These are phyloP conservation scores for Chrysolina americana DNA, from an alignment of 2,888 invertebrate species.

Conservation along the genomic window DNA sequence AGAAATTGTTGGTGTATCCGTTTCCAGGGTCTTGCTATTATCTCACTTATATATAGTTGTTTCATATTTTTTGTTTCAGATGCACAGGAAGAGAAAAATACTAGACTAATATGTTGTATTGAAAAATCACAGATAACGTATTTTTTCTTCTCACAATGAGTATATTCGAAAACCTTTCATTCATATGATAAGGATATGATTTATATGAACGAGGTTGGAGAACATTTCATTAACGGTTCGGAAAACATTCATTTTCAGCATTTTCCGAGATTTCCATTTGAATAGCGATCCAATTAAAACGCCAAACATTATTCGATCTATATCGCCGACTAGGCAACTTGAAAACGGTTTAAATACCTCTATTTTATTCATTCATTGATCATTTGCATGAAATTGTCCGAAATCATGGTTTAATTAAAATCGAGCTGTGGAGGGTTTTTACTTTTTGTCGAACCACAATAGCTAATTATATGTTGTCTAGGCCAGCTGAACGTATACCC, in stretches of 20 bases:
- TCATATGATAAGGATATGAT: no score
- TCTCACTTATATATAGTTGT: no score
- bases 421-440: not conserved
- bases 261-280: slow-evolving; percentile 20
- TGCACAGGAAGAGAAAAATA: no score
- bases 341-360: slow-evolving; percentile 8
- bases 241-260: slow-evolving; percentile 9
- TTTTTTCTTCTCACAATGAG: no score
- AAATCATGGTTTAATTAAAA: slow-evolving; percentile 13
- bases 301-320: slow-evolving; percentile 13
- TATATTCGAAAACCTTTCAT: no score
- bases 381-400: slow-evolving; percentile 16
- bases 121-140: no score
- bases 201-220: not conserved
- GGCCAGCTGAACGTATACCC: not conserved
- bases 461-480: not conserved
- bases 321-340: slow-evolving; percentile 11
- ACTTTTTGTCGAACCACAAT: not conserved
- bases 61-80: no score
- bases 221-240: not conserved
- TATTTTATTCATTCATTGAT: slow-evolving; percentile 17
- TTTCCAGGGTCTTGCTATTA: no score
- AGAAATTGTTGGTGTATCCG: no score
- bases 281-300: slow-evolving; percentile 12
- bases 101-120: no score